Evolutionary conservation across 2,113 vertebrate genomes (phyloP), one percentile per base, ranked within the genome.

Genomic region (Cervus canadensis): DNA sequence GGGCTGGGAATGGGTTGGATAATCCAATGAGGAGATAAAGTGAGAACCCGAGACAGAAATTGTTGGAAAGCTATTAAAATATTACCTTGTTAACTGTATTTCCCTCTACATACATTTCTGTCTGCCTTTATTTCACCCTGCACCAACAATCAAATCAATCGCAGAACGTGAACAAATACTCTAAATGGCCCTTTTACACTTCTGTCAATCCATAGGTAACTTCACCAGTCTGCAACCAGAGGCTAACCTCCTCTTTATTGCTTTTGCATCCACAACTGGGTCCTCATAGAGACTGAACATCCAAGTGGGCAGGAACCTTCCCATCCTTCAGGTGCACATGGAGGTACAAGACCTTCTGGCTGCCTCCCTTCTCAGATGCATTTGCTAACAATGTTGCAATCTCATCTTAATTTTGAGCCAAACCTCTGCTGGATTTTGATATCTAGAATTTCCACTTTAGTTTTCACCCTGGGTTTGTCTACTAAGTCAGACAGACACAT

Each of bases 371-470:
- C 17, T 59, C 43, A 8, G 21, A 28, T 13, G 56, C 19, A 13
- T 57, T 82, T 57, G 23, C 7, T 87, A 26, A 59, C 59, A 62
- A 71, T 28, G 19, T 40, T 84, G 21, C n/a, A 79, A 56, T 85
- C 59, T 82, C 40, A 28, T 48, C 2, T 60, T 16, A 54, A 43
- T 78, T 86, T 74, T 30, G 56, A 92, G 30, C 25, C 74, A 91
- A 85, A 88, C n/a, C 48, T 96, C 21, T 76, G n/a, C 74, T 94
- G 87, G 40, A 71, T 87, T 95, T 96, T 85, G 54, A 45, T 94
- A 59, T 85, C 57, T 94, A 90, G 52, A 90, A 83, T 86, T 94
- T 91, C 36, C 87, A 5, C 54, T 96, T 92, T 15, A 5, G 84
- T 57, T 96, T 94, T 92, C 28, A 90, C 15, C 45, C 28, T 8